Percentiles rank a stretch among this genome's conserved stretches.
These are phyloP conservation scores for Caenorhabditis macrosperma DNA, from an alignment of 2,888 invertebrate species.

Conservation along the genomic window DNA sequence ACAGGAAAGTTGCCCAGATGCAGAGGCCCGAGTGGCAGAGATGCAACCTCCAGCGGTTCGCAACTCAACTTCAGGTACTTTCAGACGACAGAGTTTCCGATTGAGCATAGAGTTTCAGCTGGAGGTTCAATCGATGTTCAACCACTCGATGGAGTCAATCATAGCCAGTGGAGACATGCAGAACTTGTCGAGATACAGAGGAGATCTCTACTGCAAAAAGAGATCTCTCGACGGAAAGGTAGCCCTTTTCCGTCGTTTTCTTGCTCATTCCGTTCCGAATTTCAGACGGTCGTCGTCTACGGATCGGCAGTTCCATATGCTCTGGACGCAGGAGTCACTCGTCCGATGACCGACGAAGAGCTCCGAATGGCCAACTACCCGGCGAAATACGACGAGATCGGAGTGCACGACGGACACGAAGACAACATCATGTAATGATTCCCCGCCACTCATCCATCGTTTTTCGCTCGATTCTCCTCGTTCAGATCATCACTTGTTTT, in stretches of 20 bases:
- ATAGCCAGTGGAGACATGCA: constrained; percentile 50
- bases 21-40: constrained; percentile 43
- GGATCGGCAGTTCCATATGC: constrained; percentile 45
- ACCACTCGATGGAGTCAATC: constrained; percentile 55
- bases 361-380: constrained; percentile 39
- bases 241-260: neutral
- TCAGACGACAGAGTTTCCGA: too few relatives aligned
- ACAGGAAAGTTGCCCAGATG: constrained; percentile 27
- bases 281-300: constrained; percentile 42
- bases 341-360: constrained; percentile 51
- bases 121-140: constrained; percentile 36
- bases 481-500: neutral
- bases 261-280: neutral
- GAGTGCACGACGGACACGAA: constrained; percentile 36
- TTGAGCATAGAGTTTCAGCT: too few relatives aligned
- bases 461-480: constrained; percentile 3
- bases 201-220: constrained; percentile 57
- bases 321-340: constrained; percentile 17
- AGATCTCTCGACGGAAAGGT: constrained; percentile 44
- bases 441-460: neutral
- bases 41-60: constrained; percentile 53
- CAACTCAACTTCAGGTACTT: constrained; percentile 53
- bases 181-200: constrained; percentile 38
- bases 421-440: constrained; percentile 34
- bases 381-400: constrained; percentile 29